These are phyloP conservation scores for Cataglyphis rosenhaueri DNA, from an alignment of 2,888 invertebrate genomes.

Conservation along the genomic window DNA sequence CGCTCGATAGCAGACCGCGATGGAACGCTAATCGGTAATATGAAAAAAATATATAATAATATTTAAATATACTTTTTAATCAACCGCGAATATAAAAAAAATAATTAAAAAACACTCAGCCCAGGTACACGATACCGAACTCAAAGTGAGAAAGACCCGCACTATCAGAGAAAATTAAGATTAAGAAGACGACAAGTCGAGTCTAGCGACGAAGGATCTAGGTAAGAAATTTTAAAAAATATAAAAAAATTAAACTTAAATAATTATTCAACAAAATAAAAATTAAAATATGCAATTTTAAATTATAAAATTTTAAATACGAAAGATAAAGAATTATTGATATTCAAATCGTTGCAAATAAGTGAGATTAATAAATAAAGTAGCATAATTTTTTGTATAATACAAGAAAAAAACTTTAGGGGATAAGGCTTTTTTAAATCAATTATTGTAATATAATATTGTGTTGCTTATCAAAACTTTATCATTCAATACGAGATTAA, in stretches of 20 bases:
- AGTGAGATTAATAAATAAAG: background rate
- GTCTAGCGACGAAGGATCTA: conserved; percentile 85
- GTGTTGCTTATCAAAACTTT: background rate
- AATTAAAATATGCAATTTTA: background rate
- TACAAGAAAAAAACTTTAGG: background rate
- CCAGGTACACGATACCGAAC: conserved; percentile 94
- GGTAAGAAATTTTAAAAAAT: conserved; percentile 69
- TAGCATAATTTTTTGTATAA: background rate
- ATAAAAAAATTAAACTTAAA: background rate
- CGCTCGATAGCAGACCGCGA: conserved; percentile 80
- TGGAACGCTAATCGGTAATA: conserved; percentile 84
- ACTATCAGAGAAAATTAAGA: conserved; percentile 90
- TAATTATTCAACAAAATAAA: background rate
- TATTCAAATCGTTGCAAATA: background rate
- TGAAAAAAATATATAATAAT: background rate
- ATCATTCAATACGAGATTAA: background rate
- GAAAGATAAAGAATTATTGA: background rate
- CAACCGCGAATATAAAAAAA: background rate
- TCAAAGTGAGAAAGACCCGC: conserved; percentile 95
- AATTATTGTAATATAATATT: background rate
- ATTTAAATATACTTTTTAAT: background rate
- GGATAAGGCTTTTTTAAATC: background rate
- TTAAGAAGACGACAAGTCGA: conserved; percentile 88
- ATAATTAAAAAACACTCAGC: conserved; percentile 70
- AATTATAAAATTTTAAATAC: background rate